These are phyloP conservation scores for Neosilurus hyrtlii DNA, from an alignment of 2,797 vertebrate species.

Conservation along the genomic window DNA sequence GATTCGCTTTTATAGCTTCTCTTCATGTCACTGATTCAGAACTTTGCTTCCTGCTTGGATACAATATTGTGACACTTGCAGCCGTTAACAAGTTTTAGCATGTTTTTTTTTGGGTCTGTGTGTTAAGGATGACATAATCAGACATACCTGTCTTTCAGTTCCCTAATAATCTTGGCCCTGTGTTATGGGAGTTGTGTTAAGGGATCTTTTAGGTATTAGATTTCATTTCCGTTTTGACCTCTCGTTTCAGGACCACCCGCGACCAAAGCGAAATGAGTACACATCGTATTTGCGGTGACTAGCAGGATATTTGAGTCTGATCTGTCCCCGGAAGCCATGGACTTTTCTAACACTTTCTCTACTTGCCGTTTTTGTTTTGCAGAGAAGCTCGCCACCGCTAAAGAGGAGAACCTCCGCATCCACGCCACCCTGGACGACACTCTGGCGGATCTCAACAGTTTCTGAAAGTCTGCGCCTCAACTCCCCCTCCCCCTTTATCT, in stretches of 20 bases:
- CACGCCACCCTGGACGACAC: slow-evolving; percentile 89
- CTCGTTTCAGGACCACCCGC: neutral
- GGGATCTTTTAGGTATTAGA: neutral
- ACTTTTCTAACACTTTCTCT: neutral
- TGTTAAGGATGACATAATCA: neutral
- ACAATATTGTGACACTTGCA: neutral
- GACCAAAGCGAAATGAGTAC: too few relatives aligned
- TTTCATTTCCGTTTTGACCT: neutral
- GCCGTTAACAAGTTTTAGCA: neutral
- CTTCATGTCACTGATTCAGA: too few relatives aligned
- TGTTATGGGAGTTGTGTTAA: neutral
- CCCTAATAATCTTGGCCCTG: neutral
- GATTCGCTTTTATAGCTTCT: neutral
- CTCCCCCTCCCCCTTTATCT: slow-evolving; percentile 7
- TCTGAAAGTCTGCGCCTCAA: slow-evolving; percentile 70
- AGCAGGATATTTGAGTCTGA: neutral
- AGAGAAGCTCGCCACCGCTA: slow-evolving; percentile 84
- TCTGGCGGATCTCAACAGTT: slow-evolving; percentile 88
- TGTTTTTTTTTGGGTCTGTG: neutral
- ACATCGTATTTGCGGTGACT: neutral
- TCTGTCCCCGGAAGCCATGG: too few relatives aligned
- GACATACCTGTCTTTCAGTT: neutral
- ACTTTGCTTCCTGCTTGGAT: neutral
- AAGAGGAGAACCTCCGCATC: slow-evolving; percentile 84
- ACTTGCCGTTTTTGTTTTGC: slow-evolving; percentile 49